Base-by-base conservation (phyloP, 2,888 invertebrate species). In the Piscicola geometra region DNA sequence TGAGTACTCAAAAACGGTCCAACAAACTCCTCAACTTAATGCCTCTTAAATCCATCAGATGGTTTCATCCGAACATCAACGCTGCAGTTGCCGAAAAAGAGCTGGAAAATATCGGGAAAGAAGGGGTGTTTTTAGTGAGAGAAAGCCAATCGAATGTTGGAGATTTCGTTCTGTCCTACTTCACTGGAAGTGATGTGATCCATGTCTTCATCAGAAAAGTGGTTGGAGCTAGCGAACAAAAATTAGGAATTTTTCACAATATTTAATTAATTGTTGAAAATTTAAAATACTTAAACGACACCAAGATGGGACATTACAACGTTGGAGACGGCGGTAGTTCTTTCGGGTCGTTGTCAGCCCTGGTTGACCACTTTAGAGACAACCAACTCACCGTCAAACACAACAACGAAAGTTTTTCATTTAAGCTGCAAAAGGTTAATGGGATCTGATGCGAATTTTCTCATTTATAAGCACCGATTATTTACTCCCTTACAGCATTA, bases 141-240 rank as follows among this genome's bases (percentile, higher is more conserved):
- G 96, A 97, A 87, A 94, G 94, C 81, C 92, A 93, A 81, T 93
- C 94, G 86, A 94, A 95, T 86, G 95, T 95, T 25, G 95, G 96
- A 71, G 93, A 95, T 88, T 95, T 93, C 86, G 97, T 96, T 21
- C 88, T 97, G 72, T 94, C 94, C 5, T 94, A 95, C 28, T 70
- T 93, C 47, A 92, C 95, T 81, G 95, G 96, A 81, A 94, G 95
- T 85, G 92, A 92, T 85, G 94, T 97, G 79, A 94, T 96, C 60
- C 98, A 99, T 86, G 95, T 99, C 81, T 96, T 94, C 90, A 94
- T 99, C 82, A 28, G 25, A 36, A 75, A 52, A 36, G 64, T 67
- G 60, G 76, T 75, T 15, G n/a, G n/a, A n/a, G n/a, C n/a, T n/a
- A n/a, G n/a, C n/a, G n/a, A n/a, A n/a, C n/a, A n/a, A n/a, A n/a